Evolutionary conservation across 1,140 invertebrate genomes (phyloP), one percentile per base, ranked within the genome.

Genomic region (Meloidogyne hapla): DNA sequence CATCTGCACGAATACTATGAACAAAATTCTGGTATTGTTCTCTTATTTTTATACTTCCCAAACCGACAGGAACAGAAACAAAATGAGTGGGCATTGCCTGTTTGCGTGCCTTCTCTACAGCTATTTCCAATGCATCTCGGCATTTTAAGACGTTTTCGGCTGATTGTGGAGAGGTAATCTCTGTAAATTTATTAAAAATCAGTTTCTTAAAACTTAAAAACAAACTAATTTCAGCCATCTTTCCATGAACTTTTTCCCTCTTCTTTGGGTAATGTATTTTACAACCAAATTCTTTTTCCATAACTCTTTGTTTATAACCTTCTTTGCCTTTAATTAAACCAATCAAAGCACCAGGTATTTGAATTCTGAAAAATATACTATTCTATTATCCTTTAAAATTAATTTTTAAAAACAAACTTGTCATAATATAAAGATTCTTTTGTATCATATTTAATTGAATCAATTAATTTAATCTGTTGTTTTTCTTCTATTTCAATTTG

Each of bases 31-130:
- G 13, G 12, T 65, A 73, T 40, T 73, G 71, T 18, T 65, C 56
- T 61, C 71, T 61, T 4, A 73, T 42, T 18, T 28, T 56, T 1
- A 56, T 18, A 21, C 48, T 56, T 56, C 6, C 23, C 13, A n/a
- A 73, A 28, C 71, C 61, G 64, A 73, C 40, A 38, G 71, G 71
- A n/a, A 73, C 56, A 38, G 71, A 26, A 25, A 73, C 71, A 61
- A 73, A 73, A 63, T 73, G 71, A 2, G 71, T 73, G 21, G 71
- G 71, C 21, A 38, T 23, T 64, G 71, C 56, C 2, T 26, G 42
- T 1, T 28, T 23, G 8, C 71, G 48, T n/a, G 71, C 71, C 18
- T 73, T 40, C 10, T 26, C 71, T 21, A 73, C 21, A 23, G 48
- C 71, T 40, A 4, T 64, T 25, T 73, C 23, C 13, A 73, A 26